These are phyloP conservation scores for Esperia sulphurella DNA, from an alignment of 2,888 invertebrate genomes.

Conservation along the genomic window DNA sequence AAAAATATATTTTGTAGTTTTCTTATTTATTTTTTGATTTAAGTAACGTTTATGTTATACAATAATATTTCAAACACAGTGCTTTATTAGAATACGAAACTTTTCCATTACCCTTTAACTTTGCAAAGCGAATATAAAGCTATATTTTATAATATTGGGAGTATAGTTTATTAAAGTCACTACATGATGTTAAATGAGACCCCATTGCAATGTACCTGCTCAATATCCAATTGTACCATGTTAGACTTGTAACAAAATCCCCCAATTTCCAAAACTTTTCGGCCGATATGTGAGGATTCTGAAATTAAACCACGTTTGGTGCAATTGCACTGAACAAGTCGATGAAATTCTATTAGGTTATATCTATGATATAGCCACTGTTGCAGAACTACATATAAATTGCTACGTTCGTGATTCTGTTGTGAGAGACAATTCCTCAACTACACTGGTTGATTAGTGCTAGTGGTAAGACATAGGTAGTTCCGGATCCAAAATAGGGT, in stretches of 20 bases:
- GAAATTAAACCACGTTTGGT: slow-evolving; percentile 69
- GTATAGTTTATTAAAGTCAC: not conserved
- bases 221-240: slow-evolving; percentile 73
- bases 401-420: too few species aligned
- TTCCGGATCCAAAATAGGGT: too few species aligned
- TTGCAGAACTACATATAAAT: too few species aligned
- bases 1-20: too few species aligned
- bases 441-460: too few species aligned
- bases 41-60: not conserved
- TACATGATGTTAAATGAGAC: slow-evolving; percentile 40
- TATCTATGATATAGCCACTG: too few species aligned
- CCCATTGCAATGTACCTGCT: slow-evolving; percentile 68
- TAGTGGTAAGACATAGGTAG: too few species aligned
- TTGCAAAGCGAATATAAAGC: slow-evolving; percentile 35
- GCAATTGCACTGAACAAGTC: slow-evolving; percentile 40
- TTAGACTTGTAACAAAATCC: slow-evolving; percentile 57
- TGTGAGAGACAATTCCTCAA: too few species aligned
- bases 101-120: slow-evolving; percentile 28
- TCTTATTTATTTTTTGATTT: not conserved
- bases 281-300: slow-evolving; percentile 63
- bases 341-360: slow-evolving; percentile 3
- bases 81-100: slow-evolving; percentile 4
- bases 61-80: not conserved
- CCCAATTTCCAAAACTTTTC: slow-evolving; percentile 65
- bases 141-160: slow-evolving; percentile 14